Base-by-base conservation (phyloP, 2,113 vertebrate species). In the Stigmatopora nigra region DNA sequence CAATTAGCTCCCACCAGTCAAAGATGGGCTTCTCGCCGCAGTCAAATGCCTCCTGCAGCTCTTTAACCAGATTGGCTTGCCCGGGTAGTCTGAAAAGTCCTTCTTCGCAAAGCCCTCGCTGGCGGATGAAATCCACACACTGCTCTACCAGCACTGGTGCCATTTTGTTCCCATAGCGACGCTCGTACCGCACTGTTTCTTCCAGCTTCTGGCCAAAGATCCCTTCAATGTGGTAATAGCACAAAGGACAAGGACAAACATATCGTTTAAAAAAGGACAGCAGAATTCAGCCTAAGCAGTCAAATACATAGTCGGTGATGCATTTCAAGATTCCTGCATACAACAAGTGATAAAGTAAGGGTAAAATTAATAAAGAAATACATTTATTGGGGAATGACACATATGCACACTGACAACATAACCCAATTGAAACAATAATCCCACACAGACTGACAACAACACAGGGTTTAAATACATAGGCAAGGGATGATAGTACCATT, bases 151-250 rank as follows among this genome's bases (percentile, higher is more conserved):
- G 73, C 95, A 96, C 91, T 0, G 97, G 97, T 2, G 95, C 95
- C 78, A 93, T 78, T 66, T 92, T 95, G 83, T 89, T 91, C 73
- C 95, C 96, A 25, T 92, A 97, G 11, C 94, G 91, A 25, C 93
- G 93, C 68, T 98, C 97, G 0, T 93, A 98, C 0, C 93, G 92
- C 1, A 99, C 94, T 0, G 97, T 98, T 62, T 99, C 97, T 88
- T 99, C 96, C 73, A 99, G 81, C 82, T 94, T 97, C 89, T 98
- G 97, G 11, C 97, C 97, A 75, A 99, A 99, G 70, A 99, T 98
- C 45, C 97, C 96, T 98, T 82, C 44, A 71, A 64, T 36, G 69
- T 31, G 25, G 25, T 47, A 52, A 6, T n/a, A 17, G 16, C 77
- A 57, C 13, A 55, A 63, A 17, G 16, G 77, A 57, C 13, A 55